These are phyloP conservation scores for Lepus oiostolus DNA, from an alignment of 2,797 vertebrate genomes.

Conservation along the genomic window DNA sequence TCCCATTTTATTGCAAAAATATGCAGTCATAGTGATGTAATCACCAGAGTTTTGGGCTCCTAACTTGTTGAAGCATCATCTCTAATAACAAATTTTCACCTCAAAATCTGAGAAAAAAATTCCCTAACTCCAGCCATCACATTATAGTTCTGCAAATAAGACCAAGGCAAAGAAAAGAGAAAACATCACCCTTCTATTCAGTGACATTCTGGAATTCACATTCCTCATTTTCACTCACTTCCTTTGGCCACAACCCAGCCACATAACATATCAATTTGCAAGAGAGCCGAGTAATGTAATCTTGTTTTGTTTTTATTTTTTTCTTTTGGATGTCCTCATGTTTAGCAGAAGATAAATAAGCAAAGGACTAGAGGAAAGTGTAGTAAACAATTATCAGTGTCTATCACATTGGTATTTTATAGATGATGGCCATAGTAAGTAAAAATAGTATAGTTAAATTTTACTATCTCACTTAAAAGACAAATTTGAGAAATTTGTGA, in stretches of 20 bases:
- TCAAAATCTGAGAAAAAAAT: background rate
- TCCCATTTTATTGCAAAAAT: background rate
- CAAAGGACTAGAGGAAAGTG: background rate
- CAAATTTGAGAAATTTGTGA: background rate
- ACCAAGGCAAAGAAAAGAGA: background rate
- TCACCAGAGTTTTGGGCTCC: background rate
- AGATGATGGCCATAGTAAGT: background rate
- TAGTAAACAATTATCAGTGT: background rate
- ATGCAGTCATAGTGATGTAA: background rate
- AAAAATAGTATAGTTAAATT: background rate
- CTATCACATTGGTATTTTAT: background rate
- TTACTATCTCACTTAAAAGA: background rate
- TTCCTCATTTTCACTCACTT: background rate
- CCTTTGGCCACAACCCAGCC: background rate
- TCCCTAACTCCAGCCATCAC: background rate
- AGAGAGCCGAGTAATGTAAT: background rate
- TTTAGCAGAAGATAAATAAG: background rate
- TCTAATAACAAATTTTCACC: background rate
- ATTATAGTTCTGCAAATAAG: background rate
- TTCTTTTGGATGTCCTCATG: background rate
- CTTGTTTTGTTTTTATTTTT: too few relatives aligned
- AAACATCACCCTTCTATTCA: background rate
- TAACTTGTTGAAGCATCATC: background rate
- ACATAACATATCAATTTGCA: background rate
- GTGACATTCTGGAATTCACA: background rate